A percentile compares a stretch with the other conserved stretches of the same genome.
Evolutionary conservation across 2,797 vertebrate species (phyloP).

Genomic region (Gouania willdenowi): DNA sequence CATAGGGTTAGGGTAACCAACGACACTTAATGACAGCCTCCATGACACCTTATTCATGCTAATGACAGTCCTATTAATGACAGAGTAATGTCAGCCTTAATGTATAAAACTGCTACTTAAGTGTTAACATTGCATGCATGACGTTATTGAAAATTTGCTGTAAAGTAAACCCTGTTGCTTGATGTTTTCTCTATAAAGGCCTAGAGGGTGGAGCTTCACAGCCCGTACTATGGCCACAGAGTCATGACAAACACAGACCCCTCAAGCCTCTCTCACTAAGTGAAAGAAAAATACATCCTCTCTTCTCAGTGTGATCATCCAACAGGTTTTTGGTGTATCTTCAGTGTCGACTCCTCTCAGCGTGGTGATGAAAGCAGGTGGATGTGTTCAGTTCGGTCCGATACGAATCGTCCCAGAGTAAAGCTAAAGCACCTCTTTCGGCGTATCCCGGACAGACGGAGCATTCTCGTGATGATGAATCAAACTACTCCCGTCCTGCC

Average conservation of each 20-base stretch:
- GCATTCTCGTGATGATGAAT: constrained; percentile 53
- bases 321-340: neutral
- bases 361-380: neutral
- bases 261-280: too few species aligned
- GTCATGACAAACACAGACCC: too few species aligned
- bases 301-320: neutral
- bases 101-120: too few species aligned
- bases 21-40: too few species aligned
- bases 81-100: too few species aligned
- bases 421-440: constrained; percentile 17
- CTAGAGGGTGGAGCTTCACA: too few species aligned
- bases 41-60: too few species aligned
- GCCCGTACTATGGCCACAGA: too few species aligned
- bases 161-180: neutral
- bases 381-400: neutral
- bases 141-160: neutral
- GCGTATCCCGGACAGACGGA: constrained; percentile 7
- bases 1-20: too few species aligned
- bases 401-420: constrained; percentile 3
- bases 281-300: too few species aligned
- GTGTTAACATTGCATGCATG: neutral
- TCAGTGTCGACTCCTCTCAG: neutral
- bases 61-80: too few species aligned
- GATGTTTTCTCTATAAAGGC: neutral
- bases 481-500: constrained; percentile 51